Conservation (phyloP, 2,888 invertebrate species). For the Chouioia cunea region DNA sequence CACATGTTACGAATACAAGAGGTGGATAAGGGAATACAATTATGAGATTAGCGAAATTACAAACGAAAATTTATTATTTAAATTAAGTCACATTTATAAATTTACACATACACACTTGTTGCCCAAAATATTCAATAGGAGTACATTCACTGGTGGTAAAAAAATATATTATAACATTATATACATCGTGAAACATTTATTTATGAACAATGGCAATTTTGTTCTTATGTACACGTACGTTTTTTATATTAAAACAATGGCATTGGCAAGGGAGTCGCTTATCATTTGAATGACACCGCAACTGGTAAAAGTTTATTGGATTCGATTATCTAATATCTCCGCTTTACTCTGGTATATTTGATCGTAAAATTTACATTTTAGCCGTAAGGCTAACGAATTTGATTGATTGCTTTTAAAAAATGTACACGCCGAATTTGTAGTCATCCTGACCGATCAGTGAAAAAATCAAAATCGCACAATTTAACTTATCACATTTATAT, state of each 20-base stretch:
- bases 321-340: not conserved
- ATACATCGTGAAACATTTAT: constrained; percentile 45
- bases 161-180: constrained; percentile 49
- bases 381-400: too few species aligned
- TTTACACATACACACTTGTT: constrained; percentile 46
- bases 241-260: constrained; percentile 38
- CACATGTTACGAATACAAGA: too few species aligned
- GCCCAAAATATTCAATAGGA: constrained; percentile 42
- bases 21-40: not conserved
- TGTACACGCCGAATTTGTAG: constrained; percentile 26
- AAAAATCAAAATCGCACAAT: constrained; percentile 37
- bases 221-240: constrained; percentile 41
- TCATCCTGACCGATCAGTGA: constrained; percentile 22
- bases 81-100: constrained; percentile 49
- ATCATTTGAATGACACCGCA: constrained; percentile 20
- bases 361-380: too few species aligned
- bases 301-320: not conserved
- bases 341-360: constrained; percentile 14
- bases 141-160: constrained; percentile 45
- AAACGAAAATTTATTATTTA: constrained; percentile 47
- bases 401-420: not conserved
- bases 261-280: constrained; percentile 17
- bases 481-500: constrained; percentile 42
- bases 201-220: constrained; percentile 38
- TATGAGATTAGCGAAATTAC: constrained; percentile 15